phyloP scores from a whole-genome alignment of 2,113 vertebrate genomes.

The Nerophis ophidion region DNA sequence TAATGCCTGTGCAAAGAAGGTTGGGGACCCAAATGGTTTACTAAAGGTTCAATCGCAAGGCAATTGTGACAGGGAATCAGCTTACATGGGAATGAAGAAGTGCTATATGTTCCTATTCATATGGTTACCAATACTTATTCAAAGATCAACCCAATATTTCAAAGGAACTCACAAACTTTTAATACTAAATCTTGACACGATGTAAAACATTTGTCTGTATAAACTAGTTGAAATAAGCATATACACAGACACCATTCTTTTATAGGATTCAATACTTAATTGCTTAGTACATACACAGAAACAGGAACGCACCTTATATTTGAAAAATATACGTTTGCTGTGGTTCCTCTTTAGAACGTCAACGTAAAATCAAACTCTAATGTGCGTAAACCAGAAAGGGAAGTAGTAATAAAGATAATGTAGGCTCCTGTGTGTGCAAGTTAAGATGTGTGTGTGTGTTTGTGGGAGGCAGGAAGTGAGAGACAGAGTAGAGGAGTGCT shows the following conservation, averaged over 20 bases:
- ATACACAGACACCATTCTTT: not conserved
- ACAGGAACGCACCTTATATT: conserved; percentile 25
- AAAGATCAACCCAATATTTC: too few relatives aligned
- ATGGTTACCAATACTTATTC: too few relatives aligned
- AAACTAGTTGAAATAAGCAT: not conserved
- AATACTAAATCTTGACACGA: not conserved
- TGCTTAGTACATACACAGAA: not conserved
- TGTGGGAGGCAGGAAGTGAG: conserved; percentile 13
- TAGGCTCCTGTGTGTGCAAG: conserved; percentile 35
- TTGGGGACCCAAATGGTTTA: too few relatives aligned
- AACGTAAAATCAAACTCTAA: conserved; percentile 49
- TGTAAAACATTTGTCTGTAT: not conserved
- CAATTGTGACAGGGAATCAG: too few relatives aligned
- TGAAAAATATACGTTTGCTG: conserved; percentile 51
- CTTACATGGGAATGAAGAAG: too few relatives aligned
- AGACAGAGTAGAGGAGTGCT: conserved; percentile 29
- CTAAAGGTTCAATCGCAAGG: too few relatives aligned
- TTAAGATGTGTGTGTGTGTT: conserved; percentile 8
- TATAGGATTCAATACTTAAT: not conserved
- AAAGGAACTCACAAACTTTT: not conserved
- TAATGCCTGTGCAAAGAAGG: too few relatives aligned
- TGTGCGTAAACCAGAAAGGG: conserved; percentile 43
- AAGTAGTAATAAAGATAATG: conserved; percentile 57
- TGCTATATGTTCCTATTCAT: too few relatives aligned
- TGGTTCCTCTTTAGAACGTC: conserved; percentile 28